A percentile compares a stretch with the other conserved stretches of the same genome.
phyloP scores from a whole-genome alignment of 2,888 invertebrate genomes.

The Standfussiana lucernea region DNA sequence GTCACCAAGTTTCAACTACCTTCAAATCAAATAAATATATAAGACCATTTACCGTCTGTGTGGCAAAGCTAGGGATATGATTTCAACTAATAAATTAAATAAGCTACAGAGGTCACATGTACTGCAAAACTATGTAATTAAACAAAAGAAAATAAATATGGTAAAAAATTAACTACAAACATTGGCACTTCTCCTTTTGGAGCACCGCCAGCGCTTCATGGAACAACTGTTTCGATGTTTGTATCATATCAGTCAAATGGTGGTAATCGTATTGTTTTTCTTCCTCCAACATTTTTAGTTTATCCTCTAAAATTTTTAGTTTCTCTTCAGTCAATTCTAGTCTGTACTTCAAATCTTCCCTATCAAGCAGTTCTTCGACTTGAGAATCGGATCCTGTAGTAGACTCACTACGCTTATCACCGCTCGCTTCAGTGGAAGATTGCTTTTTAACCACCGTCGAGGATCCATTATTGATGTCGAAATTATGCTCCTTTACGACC shows the following conservation, averaged over 20 bases:
- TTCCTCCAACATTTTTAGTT: constrained; percentile 91
- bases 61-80: neutral
- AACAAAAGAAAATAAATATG: constrained; percentile 55
- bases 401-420: constrained; percentile 79
- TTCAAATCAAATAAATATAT: neutral
- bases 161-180: constrained; percentile 73
- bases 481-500: constrained; percentile 71
- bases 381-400: constrained; percentile 72
- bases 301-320: constrained; percentile 91
- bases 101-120: neutral
- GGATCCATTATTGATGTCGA: constrained; percentile 66
- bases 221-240: constrained; percentile 90
- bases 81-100: neutral
- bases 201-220: constrained; percentile 88
- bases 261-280: constrained; percentile 91
- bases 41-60: too few relatives aligned
- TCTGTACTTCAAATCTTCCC: constrained; percentile 85
- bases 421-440: constrained; percentile 75
- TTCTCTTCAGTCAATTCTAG: constrained; percentile 92
- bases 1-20: neutral
- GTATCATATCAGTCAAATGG: constrained; percentile 90
- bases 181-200: constrained; percentile 85
- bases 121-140: constrained; percentile 54
- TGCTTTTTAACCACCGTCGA: constrained; percentile 73
- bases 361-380: constrained; percentile 80